A percentile compares a stretch with the other conserved stretches of the same genome.
phyloP scores from a whole-genome alignment of 1,140 invertebrate species.

The Dufourea novaeangliae region DNA sequence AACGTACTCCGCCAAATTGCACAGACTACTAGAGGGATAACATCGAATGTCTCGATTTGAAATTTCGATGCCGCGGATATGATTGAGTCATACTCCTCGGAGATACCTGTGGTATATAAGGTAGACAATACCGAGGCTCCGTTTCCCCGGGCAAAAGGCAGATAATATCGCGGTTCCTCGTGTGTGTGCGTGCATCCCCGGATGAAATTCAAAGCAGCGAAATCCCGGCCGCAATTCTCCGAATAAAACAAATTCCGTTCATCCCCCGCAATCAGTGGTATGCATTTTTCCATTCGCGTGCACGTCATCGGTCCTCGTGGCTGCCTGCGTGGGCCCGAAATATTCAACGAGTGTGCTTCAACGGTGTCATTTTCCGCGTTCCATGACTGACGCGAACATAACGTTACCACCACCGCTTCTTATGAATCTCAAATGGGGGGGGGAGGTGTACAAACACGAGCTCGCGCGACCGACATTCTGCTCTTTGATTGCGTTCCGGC shows the following conservation, averaged over 20 bases:
- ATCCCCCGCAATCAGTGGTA: neutral
- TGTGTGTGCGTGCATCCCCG: too few relatives aligned
- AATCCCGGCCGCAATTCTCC: neutral
- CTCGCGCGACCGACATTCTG: neutral
- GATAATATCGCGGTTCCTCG: neutral
- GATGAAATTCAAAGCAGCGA: neutral
- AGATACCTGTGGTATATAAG: neutral
- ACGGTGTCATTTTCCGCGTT: slow-evolving; percentile 26
- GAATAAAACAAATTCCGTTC: slow-evolving; percentile 19
- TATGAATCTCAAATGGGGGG: neutral
- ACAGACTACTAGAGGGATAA: too few relatives aligned
- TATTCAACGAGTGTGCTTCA: slow-evolving; percentile 34
- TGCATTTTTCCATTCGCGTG: slow-evolving; percentile 13
- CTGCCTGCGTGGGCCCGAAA: neutral
- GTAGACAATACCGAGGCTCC: neutral
- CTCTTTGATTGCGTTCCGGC: neutral
- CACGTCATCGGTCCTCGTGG: neutral
- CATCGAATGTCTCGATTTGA: neutral
- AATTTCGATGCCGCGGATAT: neutral
- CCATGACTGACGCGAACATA: neutral
- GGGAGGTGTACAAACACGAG: too few relatives aligned
- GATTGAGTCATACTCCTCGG: neutral
- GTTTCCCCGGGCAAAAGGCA: neutral
- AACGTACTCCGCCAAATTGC: neutral
- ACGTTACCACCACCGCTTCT: neutral